Base-by-base conservation (phyloP, 2,888 invertebrate genomes). In the Ptychoptera albimana region DNA sequence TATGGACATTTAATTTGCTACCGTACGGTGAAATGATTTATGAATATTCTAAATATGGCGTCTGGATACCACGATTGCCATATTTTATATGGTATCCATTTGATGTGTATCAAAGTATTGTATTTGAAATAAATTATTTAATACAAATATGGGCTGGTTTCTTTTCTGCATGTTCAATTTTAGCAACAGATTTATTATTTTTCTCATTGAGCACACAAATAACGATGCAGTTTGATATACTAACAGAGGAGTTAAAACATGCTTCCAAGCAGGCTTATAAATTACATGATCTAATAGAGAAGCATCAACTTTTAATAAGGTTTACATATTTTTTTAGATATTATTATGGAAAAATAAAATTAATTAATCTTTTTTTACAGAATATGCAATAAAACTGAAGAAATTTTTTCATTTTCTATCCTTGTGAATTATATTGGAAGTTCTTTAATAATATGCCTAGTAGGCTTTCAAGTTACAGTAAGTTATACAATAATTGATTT, bases 171-270 rank as follows among this genome's bases (percentile, higher is more conserved):
- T 52, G 56, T 0, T 57, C 57, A 0, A 58, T 57, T 30, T 44
- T 61, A 42, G 55, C 59, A 2, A 53, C 55, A 15, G 62, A 63
- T 48, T 50, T 62, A 52, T 46, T 61, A 3, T 50, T 63, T 46
- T 60, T 56, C 39, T 55, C 55, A 1, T 46, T 56, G 35, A 57
- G 55, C 12, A 55, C 53, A 3, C 57, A 62, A 35, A 46, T 62
- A n/a, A 52, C 58, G 9, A 63, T 63, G 63, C 63, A 63, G 43
- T 61, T 57, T 39, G 52, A 51, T 14, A 42, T 35, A 12, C n/a
- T 42, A 13, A 2, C 7, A 12, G 16, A 16, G 13, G 34, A 42
- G 9, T 30, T 42, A 12, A n/a, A 11, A n/a, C 15, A 23, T 2
- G 15, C 30, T 30, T n/a, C 29, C 2, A n/a, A 65, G 48, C 10